A percentile compares a stretch with the other conserved stretches of the same genome.
phyloP scores from a whole-genome alignment of 2,888 invertebrate genomes.

The Minunthozetes semirufus region DNA sequence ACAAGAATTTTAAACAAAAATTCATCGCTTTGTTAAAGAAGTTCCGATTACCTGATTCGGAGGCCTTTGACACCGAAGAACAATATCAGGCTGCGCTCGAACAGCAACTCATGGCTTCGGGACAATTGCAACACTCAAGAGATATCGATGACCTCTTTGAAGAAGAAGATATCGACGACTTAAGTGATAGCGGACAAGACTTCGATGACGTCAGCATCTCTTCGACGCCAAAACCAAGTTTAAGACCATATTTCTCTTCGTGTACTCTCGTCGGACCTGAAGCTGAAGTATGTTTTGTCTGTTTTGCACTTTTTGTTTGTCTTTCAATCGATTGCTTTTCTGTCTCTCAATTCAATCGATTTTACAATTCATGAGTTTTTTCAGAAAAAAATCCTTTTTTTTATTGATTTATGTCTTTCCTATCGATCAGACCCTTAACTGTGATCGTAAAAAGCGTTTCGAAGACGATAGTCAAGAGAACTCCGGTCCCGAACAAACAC shows the following conservation, averaged over 20 bases:
- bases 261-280: constrained; percentile 50
- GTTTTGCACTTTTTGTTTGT: background rate
- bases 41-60: constrained; percentile 80
- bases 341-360: background rate
- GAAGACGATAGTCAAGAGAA: constrained; percentile 34
- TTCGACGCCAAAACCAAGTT: constrained; percentile 91
- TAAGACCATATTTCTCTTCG: constrained; percentile 90
- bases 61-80: constrained; percentile 50
- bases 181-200: constrained; percentile 84
- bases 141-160: constrained; percentile 37
- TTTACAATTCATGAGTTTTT: background rate
- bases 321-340: background rate
- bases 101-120: constrained; percentile 47
- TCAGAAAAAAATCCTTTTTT: background rate
- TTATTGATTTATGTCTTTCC: background rate
- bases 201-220: constrained; percentile 92
- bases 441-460: background rate
- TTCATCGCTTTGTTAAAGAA: constrained; percentile 87
- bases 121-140: background rate
- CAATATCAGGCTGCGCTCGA: constrained; percentile 48
- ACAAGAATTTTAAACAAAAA: constrained; percentile 93
- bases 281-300: background rate
- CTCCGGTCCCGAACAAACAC: constrained; percentile 37
- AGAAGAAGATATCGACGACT: constrained; percentile 80
- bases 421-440: background rate